Percentiles rank a stretch among this genome's conserved stretches.
These are phyloP conservation scores for Callinectes sapidus DNA, from an alignment of 2,888 invertebrate genomes.

Conservation along the genomic window DNA sequence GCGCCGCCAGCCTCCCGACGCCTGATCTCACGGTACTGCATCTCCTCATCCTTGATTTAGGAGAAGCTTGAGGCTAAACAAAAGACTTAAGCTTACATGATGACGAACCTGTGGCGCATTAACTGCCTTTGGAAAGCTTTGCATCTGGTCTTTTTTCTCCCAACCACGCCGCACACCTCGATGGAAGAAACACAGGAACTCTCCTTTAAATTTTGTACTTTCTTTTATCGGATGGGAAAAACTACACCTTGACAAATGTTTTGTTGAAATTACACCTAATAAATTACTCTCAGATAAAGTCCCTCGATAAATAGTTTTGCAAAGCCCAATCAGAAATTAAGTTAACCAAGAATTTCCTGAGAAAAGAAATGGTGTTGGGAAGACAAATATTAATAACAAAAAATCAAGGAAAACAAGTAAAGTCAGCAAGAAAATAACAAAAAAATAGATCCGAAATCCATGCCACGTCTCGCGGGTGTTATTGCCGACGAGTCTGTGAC, in stretches of 20 bases:
- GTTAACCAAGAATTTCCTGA: not conserved
- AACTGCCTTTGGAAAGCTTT: not conserved
- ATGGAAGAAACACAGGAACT: not conserved
- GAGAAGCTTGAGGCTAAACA: not conserved
- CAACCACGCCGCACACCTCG: not conserved
- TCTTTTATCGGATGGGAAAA: not conserved
- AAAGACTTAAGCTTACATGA: not conserved
- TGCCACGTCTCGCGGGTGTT: slow-evolving; percentile 21
- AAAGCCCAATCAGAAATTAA: not conserved
- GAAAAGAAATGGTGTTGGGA: not conserved
- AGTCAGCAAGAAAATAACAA: not conserved
- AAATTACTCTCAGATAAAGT: not conserved
- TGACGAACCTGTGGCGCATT: not conserved
- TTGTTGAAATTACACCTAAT: not conserved
- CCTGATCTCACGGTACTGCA: not conserved
- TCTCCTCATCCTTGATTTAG: slow-evolving; percentile 11
- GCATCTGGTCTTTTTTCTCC: not conserved
- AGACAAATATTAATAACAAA: not conserved
- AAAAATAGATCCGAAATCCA: slow-evolving; percentile 4
- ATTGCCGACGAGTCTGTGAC: slow-evolving; percentile 16
- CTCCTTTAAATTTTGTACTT: not conserved
- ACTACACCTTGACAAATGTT: not conserved
- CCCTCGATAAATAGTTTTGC: not conserved
- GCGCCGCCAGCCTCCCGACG: slow-evolving; percentile 2
- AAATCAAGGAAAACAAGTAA: not conserved